phyloP scores from a whole-genome alignment of 2,797 vertebrate genomes.

The Pipistrellus pygmaeus region DNA sequence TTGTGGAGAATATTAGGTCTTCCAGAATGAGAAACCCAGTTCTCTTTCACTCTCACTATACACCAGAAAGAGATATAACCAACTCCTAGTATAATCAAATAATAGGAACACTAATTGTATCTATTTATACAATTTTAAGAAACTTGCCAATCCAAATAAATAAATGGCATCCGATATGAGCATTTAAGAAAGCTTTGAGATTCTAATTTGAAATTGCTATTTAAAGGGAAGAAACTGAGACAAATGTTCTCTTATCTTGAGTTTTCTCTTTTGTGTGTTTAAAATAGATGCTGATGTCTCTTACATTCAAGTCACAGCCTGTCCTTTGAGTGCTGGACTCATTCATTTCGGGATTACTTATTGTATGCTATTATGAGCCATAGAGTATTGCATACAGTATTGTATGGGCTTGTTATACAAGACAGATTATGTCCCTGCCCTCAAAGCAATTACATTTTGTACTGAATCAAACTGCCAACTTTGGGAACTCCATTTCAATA shows the following conservation, averaged over 20 bases:
- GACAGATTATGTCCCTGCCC: neutral
- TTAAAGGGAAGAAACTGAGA: neutral
- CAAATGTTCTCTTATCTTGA: neutral
- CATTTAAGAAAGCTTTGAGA: neutral
- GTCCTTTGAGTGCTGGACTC: neutral
- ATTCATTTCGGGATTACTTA: neutral
- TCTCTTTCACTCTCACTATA: neutral
- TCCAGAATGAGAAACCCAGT: neutral
- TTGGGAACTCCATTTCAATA: neutral
- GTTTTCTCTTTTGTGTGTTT: neutral
- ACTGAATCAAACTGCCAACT: constrained; percentile 26
- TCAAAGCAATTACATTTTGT: constrained; percentile 35
- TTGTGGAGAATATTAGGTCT: neutral
- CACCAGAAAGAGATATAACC: neutral
- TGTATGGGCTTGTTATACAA: neutral
- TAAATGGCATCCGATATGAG: neutral
- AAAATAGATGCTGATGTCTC: neutral
- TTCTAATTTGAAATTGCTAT: neutral
- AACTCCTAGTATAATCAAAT: neutral
- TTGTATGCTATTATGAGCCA: neutral
- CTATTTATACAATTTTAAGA: constrained; percentile 27
- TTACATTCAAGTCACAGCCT: neutral
- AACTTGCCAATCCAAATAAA: neutral
- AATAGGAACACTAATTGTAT: neutral
- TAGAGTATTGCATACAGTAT: neutral